Evolutionary conservation across 2,113 vertebrate genomes (phyloP).

Genomic region (Nansenia antarctica): DNA sequence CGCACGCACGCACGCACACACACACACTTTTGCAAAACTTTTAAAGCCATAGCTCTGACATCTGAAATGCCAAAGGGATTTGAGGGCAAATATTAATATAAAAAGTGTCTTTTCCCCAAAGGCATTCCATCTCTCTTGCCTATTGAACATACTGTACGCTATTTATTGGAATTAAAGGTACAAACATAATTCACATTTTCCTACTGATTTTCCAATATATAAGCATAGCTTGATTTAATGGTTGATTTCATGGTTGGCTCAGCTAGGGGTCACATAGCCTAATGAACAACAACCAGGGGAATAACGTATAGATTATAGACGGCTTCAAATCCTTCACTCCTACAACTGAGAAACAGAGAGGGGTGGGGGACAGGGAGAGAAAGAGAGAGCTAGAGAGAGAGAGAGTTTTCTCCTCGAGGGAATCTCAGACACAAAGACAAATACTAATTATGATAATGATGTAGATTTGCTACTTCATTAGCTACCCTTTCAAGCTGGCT

Average conservation of each 20-base stretch:
- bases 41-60: neutral
- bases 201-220: constrained; percentile 21
- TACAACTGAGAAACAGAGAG: too few relatives aligned
- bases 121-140: neutral
- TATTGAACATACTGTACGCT: neutral
- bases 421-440: neutral
- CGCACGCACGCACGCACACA: neutral
- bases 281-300: too few relatives aligned
- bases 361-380: too few relatives aligned
- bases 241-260: too few relatives aligned
- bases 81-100: neutral
- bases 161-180: constrained; percentile 11
- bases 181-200: constrained; percentile 18
- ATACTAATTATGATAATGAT: constrained; percentile 73
- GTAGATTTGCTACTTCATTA: constrained; percentile 75
- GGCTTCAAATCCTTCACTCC: too few relatives aligned
- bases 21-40: neutral
- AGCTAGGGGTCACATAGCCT: too few relatives aligned
- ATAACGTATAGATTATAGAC: too few relatives aligned
- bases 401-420: neutral
- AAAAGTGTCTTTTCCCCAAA: neutral
- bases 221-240: too few relatives aligned
- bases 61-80: neutral
- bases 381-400: too few relatives aligned
- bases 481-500: constrained; percentile 59